Percentiles rank a stretch among this genome's conserved stretches.
These are phyloP conservation scores for Zeugodacus cucurbitae DNA, from an alignment of 1,140 invertebrate species.

Conservation along the genomic window DNA sequence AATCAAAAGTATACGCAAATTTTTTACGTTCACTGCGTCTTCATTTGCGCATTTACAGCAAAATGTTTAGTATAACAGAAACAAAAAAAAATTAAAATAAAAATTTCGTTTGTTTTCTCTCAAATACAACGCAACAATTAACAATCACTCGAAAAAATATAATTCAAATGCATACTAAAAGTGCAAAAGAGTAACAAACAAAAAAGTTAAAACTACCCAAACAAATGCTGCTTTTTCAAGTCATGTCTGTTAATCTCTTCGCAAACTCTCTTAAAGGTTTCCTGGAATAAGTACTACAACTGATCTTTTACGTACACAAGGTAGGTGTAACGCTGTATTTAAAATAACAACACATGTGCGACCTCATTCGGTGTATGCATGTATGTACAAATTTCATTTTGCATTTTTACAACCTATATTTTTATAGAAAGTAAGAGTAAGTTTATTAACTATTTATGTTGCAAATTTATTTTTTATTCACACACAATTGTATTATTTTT, in stretches of 20 bases:
- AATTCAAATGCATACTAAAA: not conserved
- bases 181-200: not conserved
- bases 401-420: not conserved
- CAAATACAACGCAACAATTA: constrained; percentile 21
- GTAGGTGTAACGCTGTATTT: constrained; percentile 53
- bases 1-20: constrained; percentile 62
- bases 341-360: not conserved
- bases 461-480: too few relatives aligned
- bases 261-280: constrained; percentile 62
- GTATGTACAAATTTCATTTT: constrained; percentile 2
- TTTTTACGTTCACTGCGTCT: constrained; percentile 13
- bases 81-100: too few relatives aligned
- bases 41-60: constrained; percentile 36
- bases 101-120: constrained; percentile 25
- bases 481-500: not conserved
- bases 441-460: not conserved
- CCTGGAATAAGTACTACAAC: constrained; percentile 67
- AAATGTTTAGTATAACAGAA: constrained; percentile 17
- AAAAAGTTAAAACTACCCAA: not conserved
- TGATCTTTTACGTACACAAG: constrained; percentile 63
- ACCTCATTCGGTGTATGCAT: not conserved
- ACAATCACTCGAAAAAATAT: not conserved
- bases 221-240: constrained; percentile 40
- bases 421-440: not conserved
- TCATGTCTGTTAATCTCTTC: constrained; percentile 61